Evolutionary conservation across 2,797 vertebrate genomes (phyloP).

Genomic region (Liparis tanakae): DNA sequence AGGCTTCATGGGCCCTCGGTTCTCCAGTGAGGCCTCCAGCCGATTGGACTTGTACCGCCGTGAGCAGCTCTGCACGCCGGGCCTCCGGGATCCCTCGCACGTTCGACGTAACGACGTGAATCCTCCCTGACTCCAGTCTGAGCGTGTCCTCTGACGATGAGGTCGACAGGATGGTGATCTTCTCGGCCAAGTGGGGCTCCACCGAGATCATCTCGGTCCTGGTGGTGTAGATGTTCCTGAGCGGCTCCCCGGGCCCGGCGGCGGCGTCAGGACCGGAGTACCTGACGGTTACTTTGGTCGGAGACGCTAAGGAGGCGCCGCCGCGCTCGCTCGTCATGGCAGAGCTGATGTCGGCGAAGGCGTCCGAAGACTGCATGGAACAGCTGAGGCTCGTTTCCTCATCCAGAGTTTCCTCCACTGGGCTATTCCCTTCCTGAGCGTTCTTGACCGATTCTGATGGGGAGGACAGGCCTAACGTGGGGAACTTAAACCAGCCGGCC

Average conservation of each 20-base stretch:
- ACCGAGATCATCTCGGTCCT: conserved; percentile 83
- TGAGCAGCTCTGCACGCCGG: conserved; percentile 72
- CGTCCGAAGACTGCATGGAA: conserved; percentile 82
- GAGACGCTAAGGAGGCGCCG: conserved; percentile 67
- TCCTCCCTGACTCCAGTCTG: conserved; percentile 75
- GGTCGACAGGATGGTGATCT: conserved; percentile 79
- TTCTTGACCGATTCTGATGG: conserved; percentile 80
- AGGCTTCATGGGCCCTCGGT: conserved; percentile 42
- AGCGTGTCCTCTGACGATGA: conserved; percentile 80
- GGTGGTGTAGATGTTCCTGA: conserved; percentile 77
- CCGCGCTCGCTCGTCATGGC: conserved; percentile 77
- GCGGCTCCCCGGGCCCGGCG: conserved; percentile 50
- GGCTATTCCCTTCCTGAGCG: conserved; percentile 56
- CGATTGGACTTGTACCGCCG: conserved; percentile 62
- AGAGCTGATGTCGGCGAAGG: conserved; percentile 83
- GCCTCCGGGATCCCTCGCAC: conserved; percentile 77
- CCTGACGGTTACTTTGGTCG: conserved; percentile 82
- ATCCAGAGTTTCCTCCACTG: conserved; percentile 51
- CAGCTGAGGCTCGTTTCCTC: conserved; percentile 75
- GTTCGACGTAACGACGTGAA: conserved; percentile 79
- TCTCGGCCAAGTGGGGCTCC: conserved; percentile 82
- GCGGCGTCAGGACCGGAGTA: conserved; percentile 69
- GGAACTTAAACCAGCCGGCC: conserved; percentile 88
- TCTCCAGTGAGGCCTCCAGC: conserved; percentile 36
- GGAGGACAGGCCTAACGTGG: conserved; percentile 87